Conservation (phyloP, 2,888 invertebrate species). For the Pterostichus niger region DNA sequence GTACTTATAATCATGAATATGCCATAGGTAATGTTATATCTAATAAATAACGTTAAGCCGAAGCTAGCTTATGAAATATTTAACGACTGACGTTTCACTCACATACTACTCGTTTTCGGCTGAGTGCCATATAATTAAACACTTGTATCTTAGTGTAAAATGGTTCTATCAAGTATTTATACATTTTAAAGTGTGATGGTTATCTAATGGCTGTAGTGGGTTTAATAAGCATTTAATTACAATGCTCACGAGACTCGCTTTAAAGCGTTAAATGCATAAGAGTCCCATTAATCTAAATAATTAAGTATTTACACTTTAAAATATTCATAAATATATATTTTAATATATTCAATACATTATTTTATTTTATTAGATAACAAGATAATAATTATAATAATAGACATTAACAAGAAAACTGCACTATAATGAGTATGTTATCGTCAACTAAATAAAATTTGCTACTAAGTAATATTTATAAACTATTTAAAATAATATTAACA, state of each 20-base stretch:
- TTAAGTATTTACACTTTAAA: conserved; percentile 7
- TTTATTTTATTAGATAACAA: conserved; percentile 26
- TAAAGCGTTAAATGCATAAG: conserved; percentile 13
- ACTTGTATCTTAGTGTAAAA: conserved; percentile 23
- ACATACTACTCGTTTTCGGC: neutral
- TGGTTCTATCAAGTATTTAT: conserved; percentile 33
- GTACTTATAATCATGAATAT: neutral
- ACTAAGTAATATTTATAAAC: too few relatives aligned
- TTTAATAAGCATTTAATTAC: conserved; percentile 52
- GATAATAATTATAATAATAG: conserved; percentile 27
- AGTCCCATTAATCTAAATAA: conserved; percentile 27
- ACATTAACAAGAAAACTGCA: conserved; percentile 20
- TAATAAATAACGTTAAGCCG: neutral
- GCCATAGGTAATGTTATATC: neutral
- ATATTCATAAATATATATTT: conserved; percentile 6
- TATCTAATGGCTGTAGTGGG: conserved; percentile 31
- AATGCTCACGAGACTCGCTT: conserved; percentile 26
- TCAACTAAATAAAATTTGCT: neutral
- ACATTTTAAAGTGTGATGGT: conserved; percentile 39
- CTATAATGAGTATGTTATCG: conserved; percentile 27
- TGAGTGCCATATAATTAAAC: conserved; percentile 25
- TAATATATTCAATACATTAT: conserved; percentile 16
- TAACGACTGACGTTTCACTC: neutral
- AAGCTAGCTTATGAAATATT: neutral
- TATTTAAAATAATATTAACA: too few relatives aligned